These are phyloP conservation scores for Zoroaster sp. DNA, from an alignment of 53 echinoderm and acorn worm genomes.

Conservation along the genomic window DNA sequence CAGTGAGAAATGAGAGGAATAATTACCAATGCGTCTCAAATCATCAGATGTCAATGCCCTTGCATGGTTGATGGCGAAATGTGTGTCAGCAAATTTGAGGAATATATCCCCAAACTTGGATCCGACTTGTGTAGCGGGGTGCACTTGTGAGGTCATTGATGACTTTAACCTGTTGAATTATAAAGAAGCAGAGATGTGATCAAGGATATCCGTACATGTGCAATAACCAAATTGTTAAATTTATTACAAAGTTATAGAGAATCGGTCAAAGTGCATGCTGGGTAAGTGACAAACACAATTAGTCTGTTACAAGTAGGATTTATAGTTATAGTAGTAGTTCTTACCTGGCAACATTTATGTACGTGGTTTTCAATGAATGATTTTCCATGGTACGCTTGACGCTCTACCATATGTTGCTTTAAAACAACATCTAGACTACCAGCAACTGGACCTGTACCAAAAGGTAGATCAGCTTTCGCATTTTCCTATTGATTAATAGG, in stretches of 20 bases:
- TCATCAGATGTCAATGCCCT: neutral
- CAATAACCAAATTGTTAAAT: neutral
- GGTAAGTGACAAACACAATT: too few relatives aligned
- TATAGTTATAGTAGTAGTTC: too few relatives aligned
- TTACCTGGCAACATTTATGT: too few relatives aligned
- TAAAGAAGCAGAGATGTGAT: neutral
- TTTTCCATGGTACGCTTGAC: constrained; percentile 18
- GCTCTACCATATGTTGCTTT: neutral
- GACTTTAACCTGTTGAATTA: neutral
- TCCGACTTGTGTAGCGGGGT: neutral
- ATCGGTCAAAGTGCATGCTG: too few relatives aligned
- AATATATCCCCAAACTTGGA: neutral
- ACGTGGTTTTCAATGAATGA: constrained; percentile 3
- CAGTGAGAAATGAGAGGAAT: neutral
- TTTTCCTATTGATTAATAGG: neutral
- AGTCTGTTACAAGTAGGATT: too few relatives aligned
- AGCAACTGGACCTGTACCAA: constrained; percentile 11
- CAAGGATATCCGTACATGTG: neutral
- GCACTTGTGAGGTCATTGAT: neutral
- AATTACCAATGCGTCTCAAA: neutral
- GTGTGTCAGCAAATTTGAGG: too few relatives aligned
- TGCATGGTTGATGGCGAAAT: neutral
- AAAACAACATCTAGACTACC: neutral
- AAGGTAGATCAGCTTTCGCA: neutral
- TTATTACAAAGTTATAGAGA: too few relatives aligned